These are phyloP conservation scores for Noctua janthina DNA, from an alignment of 2,888 invertebrate species.

Conservation along the genomic window DNA sequence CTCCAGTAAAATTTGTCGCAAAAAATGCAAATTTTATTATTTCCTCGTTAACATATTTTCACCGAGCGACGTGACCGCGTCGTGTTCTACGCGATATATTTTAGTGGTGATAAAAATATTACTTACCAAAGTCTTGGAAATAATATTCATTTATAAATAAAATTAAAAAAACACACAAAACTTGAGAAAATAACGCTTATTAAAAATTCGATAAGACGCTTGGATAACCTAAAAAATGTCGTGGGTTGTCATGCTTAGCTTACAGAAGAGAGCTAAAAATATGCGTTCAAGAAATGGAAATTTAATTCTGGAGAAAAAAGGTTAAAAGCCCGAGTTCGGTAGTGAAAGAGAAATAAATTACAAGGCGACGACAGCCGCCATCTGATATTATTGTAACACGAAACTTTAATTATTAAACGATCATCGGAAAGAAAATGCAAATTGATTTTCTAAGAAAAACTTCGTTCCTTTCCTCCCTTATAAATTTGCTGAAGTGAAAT, in stretches of 20 bases:
- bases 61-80: conserved; percentile 8
- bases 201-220: conserved; percentile 54
- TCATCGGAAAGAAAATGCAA: conserved; percentile 5
- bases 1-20: conserved; percentile 19
- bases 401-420: conserved; percentile 35
- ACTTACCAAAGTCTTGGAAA: conserved; percentile 53
- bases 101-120: conserved; percentile 6
- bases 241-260: conserved; percentile 44
- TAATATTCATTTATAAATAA: conserved; percentile 60
- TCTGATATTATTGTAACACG: conserved; percentile 46
- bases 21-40: conserved; percentile 29
- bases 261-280: conserved; percentile 22
- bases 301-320: conserved; percentile 30
- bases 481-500: neutral
- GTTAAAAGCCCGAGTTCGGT: neutral
- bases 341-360: conserved; percentile 22
- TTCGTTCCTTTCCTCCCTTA: neutral
- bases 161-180: conserved; percentile 54
- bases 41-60: conserved; percentile 38
- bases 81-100: conserved; percentile 21
- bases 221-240: conserved; percentile 52
- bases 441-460: conserved; percentile 13
- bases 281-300: conserved; percentile 45
- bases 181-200: conserved; percentile 51
- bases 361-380: conserved; percentile 15